Base-by-base conservation (phyloP, 2,113 vertebrate species). In the Lasiurus cinereus region DNA sequence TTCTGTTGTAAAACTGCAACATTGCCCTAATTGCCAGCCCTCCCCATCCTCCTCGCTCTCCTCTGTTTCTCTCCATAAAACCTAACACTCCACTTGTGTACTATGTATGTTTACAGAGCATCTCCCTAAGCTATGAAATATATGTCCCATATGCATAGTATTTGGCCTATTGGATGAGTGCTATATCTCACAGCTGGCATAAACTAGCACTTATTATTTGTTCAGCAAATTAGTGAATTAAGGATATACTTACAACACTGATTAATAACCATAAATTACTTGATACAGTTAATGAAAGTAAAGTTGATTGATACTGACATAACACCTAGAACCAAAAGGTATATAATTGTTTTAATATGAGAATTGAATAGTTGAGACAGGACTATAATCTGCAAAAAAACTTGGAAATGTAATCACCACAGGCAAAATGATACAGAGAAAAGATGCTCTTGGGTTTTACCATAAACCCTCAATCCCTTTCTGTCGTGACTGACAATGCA, bases 1-100 rank as follows among this genome's bases (percentile, higher is more conserved):
- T 77, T 72, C 59, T 33, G 3, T 31, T 6, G 3, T 39, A 14
- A 31, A 69, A 27, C 2, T 43, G 36, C 59, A 79, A 9, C 8
- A 0, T 2, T 0, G 8, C 82, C 73, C 11, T 29, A 6, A 6
- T 2, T 18, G 4, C 33, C 1, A 22, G 1, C 7, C 2, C 11
- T 33, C 52, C 59, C 66, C 27, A 16, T 2, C 29, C 36, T 43
- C 3, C 2, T 3, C 12, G 1, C 24, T 36, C 15, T 48, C 74
- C 52, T 18, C 29, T 64, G 13, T 22, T 16, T 43, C 11, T 36
- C 77, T 74, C 33, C 39, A 8, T 3, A 29, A 24, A 31, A 24
- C 54, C 22, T 5, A 8, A 5, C 79, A 14, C 56, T 22, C 64
- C n/a, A 5, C 33, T 15, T 21, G 5, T 0, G 16, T 31, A 14